Evolutionary conservation across 2,797 vertebrate genomes (phyloP).

Genomic region (Fratercula arctica): DNA sequence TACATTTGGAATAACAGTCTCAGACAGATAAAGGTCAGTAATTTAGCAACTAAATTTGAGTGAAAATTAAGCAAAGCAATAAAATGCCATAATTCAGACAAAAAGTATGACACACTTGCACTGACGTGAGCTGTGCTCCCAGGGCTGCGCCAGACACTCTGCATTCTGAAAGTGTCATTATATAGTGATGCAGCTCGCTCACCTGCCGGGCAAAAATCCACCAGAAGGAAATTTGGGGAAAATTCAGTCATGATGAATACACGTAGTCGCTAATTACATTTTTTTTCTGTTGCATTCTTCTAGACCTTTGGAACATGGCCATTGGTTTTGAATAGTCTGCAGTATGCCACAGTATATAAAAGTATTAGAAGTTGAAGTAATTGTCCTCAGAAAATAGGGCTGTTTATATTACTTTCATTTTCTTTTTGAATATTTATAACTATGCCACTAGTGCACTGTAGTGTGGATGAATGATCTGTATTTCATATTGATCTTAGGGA

Average conservation of each 20-base stretch:
- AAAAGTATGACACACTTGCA: neutral
- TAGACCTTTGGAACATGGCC: neutral
- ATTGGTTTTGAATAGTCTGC: neutral
- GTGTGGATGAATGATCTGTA: slow-evolving; percentile 45
- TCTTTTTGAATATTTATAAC: slow-evolving; percentile 62
- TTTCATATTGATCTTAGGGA: slow-evolving; percentile 67
- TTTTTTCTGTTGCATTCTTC: neutral
- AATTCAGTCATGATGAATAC: neutral
- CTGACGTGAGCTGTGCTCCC: neutral
- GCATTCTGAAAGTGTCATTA: neutral
- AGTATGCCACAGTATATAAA: neutral
- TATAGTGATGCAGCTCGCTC: neutral
- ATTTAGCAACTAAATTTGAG: neutral
- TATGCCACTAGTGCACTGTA: neutral
- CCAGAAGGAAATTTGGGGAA: neutral
- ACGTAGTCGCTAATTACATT: neutral
- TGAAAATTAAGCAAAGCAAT: neutral
- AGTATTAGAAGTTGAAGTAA: neutral
- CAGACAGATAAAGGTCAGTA: neutral
- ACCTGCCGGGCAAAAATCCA: neutral
- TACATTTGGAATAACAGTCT: neutral
- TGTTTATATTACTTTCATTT: slow-evolving; percentile 29
- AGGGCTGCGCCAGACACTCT: neutral
- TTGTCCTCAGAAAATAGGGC: neutral
- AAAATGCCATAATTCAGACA: neutral